phyloP scores from a whole-genome alignment of 2,888 invertebrate genomes.

The Mimachlamys varia region DNA sequence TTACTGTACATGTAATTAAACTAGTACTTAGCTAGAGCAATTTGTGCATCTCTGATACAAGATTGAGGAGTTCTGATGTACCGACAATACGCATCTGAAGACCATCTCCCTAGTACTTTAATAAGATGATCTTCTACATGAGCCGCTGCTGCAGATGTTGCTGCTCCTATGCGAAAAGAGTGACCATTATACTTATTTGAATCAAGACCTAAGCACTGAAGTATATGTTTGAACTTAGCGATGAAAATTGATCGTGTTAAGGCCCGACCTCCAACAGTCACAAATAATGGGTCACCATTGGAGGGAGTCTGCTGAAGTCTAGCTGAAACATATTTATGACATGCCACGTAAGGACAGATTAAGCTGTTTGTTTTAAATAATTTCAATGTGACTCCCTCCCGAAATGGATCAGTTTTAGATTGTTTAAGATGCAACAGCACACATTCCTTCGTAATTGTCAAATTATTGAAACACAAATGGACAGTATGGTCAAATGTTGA shows the following conservation, averaged over 20 bases:
- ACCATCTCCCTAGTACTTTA: too few relatives aligned
- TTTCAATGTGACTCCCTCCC: background rate
- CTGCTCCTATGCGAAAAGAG: conserved; percentile 46
- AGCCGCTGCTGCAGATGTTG: conserved; percentile 38
- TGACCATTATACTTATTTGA: conserved; percentile 40
- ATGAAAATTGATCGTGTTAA: conserved; percentile 36
- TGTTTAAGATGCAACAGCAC: background rate
- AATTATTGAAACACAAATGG: background rate
- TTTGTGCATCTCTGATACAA: conserved; percentile 38
- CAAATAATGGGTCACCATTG: too few relatives aligned
- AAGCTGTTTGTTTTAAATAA: background rate
- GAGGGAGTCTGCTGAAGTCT: too few relatives aligned
- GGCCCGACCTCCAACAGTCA: too few relatives aligned
- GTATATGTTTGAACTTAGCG: conserved; percentile 41
- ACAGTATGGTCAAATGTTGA: background rate
- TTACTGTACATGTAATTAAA: too few relatives aligned
- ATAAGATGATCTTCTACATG: too few relatives aligned
- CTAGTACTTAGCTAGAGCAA: background rate
- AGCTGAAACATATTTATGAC: too few relatives aligned
- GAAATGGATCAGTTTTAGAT: conserved; percentile 3
- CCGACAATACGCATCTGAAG: too few relatives aligned
- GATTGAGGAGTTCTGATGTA: background rate
- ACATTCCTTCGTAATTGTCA: background rate
- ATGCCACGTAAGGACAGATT: conserved; percentile 38
- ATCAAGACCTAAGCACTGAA: background rate